phyloP scores from a whole-genome alignment of 2,888 invertebrate species.

The Agriotes lineatus region DNA sequence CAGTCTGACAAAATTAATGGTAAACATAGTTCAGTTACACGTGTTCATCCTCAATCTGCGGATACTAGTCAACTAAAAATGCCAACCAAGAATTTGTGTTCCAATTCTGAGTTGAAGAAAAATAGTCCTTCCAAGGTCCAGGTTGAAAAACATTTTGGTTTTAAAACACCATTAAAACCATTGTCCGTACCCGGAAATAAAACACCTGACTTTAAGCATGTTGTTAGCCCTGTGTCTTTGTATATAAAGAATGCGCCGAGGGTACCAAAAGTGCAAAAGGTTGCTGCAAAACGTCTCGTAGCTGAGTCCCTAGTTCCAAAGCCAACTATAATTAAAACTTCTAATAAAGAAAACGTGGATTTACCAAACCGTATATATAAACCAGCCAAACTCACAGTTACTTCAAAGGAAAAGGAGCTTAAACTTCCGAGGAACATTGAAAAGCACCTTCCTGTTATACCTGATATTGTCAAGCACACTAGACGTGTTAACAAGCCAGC shows the following conservation, averaged over 20 bases:
- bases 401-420: background rate
- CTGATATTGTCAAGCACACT: conserved; percentile 12
- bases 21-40: too few relatives aligned
- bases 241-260: conserved; percentile 46
- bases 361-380: conserved; percentile 10
- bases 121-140: background rate
- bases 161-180: background rate
- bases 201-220: conserved; percentile 24
- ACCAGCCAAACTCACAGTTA: conserved; percentile 4
- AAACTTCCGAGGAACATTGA: conserved; percentile 17
- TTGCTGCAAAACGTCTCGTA: conserved; percentile 1
- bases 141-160: background rate
- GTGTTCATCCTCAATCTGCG: too few relatives aligned
- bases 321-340: background rate
- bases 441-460: conserved; percentile 4
- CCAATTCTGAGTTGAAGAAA: background rate
- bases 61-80: background rate
- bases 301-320: background rate
- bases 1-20: too few relatives aligned
- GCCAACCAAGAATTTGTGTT: background rate
- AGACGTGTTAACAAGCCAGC: background rate
- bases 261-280: conserved; percentile 28
- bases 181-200: background rate
- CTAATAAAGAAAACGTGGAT: conserved; percentile 8
- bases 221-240: conserved; percentile 38